Evolutionary conservation across 2,113 vertebrate genomes (phyloP).

Genomic region (Pardalotus punctatus): DNA sequence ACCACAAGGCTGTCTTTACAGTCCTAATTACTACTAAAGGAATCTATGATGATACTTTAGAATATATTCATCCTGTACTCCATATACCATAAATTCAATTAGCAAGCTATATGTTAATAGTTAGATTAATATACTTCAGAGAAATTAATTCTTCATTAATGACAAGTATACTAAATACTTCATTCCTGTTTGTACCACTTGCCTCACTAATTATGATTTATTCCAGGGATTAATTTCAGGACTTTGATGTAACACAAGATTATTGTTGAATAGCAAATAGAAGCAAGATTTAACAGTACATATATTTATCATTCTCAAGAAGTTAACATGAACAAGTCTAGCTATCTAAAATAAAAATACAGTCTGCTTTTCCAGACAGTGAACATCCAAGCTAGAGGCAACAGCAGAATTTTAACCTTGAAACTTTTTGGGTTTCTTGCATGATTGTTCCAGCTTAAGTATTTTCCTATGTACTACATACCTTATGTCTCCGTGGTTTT

Average conservation of each 20-base stretch:
- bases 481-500: accelerated
- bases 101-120: neutral
- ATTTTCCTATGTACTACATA: neutral
- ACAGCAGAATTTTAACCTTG: neutral
- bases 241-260: constrained; percentile 4
- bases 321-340: constrained; percentile 9
- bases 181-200: constrained; percentile 2
- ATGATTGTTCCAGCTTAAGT: neutral
- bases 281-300: constrained; percentile 30
- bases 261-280: constrained; percentile 11
- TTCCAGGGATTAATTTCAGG: constrained; percentile 8
- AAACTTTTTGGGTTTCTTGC: neutral
- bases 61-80: neutral
- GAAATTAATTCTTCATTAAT: constrained; percentile 43
- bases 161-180: constrained; percentile 6
- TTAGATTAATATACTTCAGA: neutral
- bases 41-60: neutral
- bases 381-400: neutral
- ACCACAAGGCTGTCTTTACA: constrained; percentile 2
- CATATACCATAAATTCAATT: neutral
- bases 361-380: neutral
- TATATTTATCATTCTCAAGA: constrained; percentile 9
- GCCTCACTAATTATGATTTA: constrained; percentile 20
- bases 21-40: constrained; percentile 6
- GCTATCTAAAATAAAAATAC: neutral